Evolutionary conservation across 1,140 invertebrate genomes (phyloP), one percentile per base, ranked within the genome.

Genomic region (Delia radicum): DNA sequence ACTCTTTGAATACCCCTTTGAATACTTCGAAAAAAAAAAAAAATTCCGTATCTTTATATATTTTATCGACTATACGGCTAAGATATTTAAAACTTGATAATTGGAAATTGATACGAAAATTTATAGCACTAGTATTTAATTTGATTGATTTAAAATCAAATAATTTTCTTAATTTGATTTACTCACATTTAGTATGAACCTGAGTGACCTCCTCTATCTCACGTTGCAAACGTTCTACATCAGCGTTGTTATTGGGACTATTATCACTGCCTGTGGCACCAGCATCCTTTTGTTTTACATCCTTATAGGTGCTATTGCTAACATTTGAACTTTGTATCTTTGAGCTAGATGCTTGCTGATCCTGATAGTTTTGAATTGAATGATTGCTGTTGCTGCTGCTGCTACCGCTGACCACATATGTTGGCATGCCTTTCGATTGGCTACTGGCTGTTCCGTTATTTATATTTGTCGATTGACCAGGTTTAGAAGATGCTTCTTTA

Each of bases 191-290:
- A 2, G 76, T 73, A 29, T 63, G 67, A 24, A 77, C 76, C 13
- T 72, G 73, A 6, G 76, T 77, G 18, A 77, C 74, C 42, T 77
- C 76, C 55, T 77, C 76, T 31, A 77, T 77, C 67, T 77, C 76
- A 28, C 76, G 76, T 33, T 75, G 76, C 26, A 77, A 65, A 42
- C 74, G 76, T 31, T 77, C 76, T 21, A 48, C n/a, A 26, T 77
- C 76, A 8, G 33, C 37, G n/a, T n/a, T n/a, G n/a, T n/a, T n/a
- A 31, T 72, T 74, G 8, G 48, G 55, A 28, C 6, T 31, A 28
- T 76, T 72, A 46, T 29, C 55, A 26, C 37, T 31, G 63, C 63
- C 63, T 6, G 18, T 76, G n/a, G n/a, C 62, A 21, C 33, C 69
- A 18, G 28, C n/a, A 18, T 61, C 48, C 62, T 76, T 73, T 42